Conservation (phyloP, 2,888 invertebrate genomes). For the Neria commutata region DNA sequence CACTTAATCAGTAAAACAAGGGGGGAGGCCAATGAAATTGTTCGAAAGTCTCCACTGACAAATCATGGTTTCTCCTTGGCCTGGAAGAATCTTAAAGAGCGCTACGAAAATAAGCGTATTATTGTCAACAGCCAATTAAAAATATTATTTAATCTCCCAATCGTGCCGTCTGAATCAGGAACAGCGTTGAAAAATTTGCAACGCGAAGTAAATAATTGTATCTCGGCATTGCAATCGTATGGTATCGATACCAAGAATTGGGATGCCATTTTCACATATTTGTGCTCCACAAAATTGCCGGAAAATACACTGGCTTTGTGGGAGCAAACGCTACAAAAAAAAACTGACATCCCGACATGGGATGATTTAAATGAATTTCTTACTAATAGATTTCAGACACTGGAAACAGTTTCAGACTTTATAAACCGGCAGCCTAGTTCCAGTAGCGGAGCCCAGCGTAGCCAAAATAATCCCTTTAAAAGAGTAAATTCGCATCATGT, state of each 20-base stretch:
- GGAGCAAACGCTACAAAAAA: too few species aligned
- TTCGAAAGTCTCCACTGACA: conserved; percentile 13
- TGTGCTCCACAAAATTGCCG: neutral
- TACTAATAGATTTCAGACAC: too few species aligned
- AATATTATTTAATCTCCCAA: conserved; percentile 4
- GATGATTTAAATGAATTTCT: too few species aligned
- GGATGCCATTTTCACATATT: neutral
- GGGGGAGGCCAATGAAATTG: conserved; percentile 11
- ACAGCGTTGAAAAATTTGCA: neutral
- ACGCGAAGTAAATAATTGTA: neutral
- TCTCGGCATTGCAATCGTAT: neutral
- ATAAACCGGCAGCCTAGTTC: too few species aligned
- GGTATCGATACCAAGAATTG: neutral
- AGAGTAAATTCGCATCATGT: too few species aligned
- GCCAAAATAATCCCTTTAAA: too few species aligned
- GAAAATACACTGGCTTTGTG: too few species aligned
- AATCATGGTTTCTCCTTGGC: conserved; percentile 15
- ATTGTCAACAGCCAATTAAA: conserved; percentile 18
- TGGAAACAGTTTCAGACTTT: too few species aligned
- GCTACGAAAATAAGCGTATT: conserved; percentile 23
- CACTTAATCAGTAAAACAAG: conserved; percentile 7
- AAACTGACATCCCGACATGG: too few species aligned
- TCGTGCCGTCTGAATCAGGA: neutral
- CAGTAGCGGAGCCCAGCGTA: too few species aligned
- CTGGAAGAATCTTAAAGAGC: conserved; percentile 11